A percentile compares a stretch with the other conserved stretches of the same genome.
Evolutionary conservation across 2,888 invertebrate genomes (phyloP).

Genomic region (Lottia gigantea): DNA sequence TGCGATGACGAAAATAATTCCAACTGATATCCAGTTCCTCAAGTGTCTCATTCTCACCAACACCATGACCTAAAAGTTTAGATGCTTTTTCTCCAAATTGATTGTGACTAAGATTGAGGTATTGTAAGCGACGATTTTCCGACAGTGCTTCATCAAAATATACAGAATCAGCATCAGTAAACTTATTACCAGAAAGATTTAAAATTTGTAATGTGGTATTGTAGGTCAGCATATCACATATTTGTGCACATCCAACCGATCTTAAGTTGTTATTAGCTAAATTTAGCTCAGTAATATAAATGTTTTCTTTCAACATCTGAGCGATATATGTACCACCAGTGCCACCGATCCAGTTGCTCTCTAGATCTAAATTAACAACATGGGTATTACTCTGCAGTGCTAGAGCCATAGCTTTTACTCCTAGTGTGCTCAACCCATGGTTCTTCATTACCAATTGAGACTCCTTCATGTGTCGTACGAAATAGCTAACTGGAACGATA

Average conservation of each 20-base stretch:
- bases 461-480: slow-evolving; percentile 54
- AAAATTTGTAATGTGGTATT: slow-evolving; percentile 49
- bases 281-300: slow-evolving; percentile 54
- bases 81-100: slow-evolving; percentile 69
- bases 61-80: slow-evolving; percentile 61
- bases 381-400: slow-evolving; percentile 56
- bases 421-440: slow-evolving; percentile 57
- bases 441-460: slow-evolving; percentile 46
- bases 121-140: slow-evolving; percentile 51
- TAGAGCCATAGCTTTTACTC: slow-evolving; percentile 54
- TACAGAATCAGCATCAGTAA: slow-evolving; percentile 12
- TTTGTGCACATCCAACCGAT: slow-evolving; percentile 37
- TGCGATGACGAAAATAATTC: slow-evolving; percentile 46
- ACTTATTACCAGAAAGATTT: slow-evolving; percentile 43
- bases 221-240: slow-evolving; percentile 46
- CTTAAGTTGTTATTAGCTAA: slow-evolving; percentile 51
- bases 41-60: slow-evolving; percentile 68
- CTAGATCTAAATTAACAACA: slow-evolving; percentile 50
- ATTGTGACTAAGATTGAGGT: slow-evolving; percentile 72
- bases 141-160: slow-evolving; percentile 24
- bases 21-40: slow-evolving; percentile 68
- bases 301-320: slow-evolving; percentile 60
- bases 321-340: slow-evolving; percentile 54
- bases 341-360: slow-evolving; percentile 59
- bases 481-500: slow-evolving; percentile 54